Base-by-base conservation (phyloP, 2,888 invertebrate genomes). In the Drosophila mettleri region DNA sequence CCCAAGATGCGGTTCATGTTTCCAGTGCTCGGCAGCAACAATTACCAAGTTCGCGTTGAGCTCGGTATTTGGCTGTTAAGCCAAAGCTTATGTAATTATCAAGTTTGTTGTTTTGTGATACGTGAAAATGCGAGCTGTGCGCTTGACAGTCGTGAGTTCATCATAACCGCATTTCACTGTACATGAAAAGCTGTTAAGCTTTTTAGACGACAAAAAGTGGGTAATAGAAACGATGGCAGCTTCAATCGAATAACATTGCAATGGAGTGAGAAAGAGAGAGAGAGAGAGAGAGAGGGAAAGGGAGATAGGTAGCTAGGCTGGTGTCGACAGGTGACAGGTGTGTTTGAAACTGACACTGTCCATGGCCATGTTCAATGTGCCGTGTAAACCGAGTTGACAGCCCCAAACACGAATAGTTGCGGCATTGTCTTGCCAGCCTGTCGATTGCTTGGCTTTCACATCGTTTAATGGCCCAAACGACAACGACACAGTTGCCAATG, bases 331-430 rank as follows among this genome's bases (percentile, higher is more conserved):
- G 54, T 34, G 10, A 29, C 20, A n/a, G n/a, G n/a, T 57, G 27
- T 27, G 34, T 16, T 24, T 22, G 49, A 22, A 22, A 24, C 16
- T 16, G 34, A 27, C 29, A 27, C n/a, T 51, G 27, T 31, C 48
- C 9, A 6, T 16, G 29, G 10, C 38, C 74, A 24, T 59, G 69
- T 54, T 80, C 66, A 80, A 78, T 78, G 66, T 80, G 48, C 66
- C n/a, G 20, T 67, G 69, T 65, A 72, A 80, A 68, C 57, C 45
- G 29, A 60, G 38, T 38, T 64, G 60, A 54, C 55, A 57, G 67
- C 69, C 69, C 69, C 65, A 75, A 63, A 69, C 57, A 31, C 34
- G 53, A 74, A 64, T 53, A 60, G 64, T 60, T 41, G 22, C 8
- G 9, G 34, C 60, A 57, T 71, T 71, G 34, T 51, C 46, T 33